Base-by-base conservation (phyloP, 2,888 invertebrate genomes). In the Ochropacha duplaris region DNA sequence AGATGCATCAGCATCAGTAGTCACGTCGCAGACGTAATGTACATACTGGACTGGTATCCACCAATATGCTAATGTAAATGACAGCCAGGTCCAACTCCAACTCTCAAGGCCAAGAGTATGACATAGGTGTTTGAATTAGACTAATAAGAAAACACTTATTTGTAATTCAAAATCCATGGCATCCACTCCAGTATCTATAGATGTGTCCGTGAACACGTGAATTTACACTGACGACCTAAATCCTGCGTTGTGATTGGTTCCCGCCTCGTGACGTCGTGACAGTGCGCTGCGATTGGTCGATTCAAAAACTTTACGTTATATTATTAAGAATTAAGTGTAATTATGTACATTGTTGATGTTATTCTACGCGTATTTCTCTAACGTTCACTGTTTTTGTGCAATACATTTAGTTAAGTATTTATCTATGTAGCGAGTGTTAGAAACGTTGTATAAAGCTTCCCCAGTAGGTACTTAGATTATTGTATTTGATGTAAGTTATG, bases 331-430 rank as follows among this genome's bases (percentile, higher is more conserved):
- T 68, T 75, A 79, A 81, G 78, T 91, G 91, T 92, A 92, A 90
- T 90, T 90, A 91, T 91, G 90, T 90, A 91, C 82, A 90, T 88
- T 91, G 75, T 79, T 88, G 76, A 74, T 65, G 64, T 71, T 79
- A 19, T 44, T 44, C 44, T 44, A 82, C 75, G 70, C 66, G 68
- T 84, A 84, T 83, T 82, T 83, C 81, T 44, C 44, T 44, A 83
- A 68, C 73, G 69, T 74, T 79, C 83, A 79, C 82, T 78, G 86
- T 89, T 86, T 44, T 88, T 87, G 92, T 92, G 92, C 92, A 92
- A 92, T 92, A 92, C 88, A 81, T 81, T 86, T 89, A 89, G 85
- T 91, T 91, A 89, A 90, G 90, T 91, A 91, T 92, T 91, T 92
- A 92, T 90, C 83, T 85, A 72, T 79, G 84, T 90, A 91, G 89